Conservation (phyloP, 2,888 invertebrate species). For the Dromius quadrimaculatus region DNA sequence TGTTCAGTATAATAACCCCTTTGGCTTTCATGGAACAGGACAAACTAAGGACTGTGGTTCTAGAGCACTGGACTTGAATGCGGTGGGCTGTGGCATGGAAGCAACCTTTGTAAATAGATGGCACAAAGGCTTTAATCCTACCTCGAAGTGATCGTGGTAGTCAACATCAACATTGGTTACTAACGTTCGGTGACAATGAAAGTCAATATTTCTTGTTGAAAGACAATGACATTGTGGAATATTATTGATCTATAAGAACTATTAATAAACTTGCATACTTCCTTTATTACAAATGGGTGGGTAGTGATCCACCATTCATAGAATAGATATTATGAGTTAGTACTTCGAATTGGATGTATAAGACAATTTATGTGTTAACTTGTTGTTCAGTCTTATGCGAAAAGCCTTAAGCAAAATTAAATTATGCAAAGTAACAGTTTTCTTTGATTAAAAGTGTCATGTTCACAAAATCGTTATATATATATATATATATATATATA, state of each 20-base stretch:
- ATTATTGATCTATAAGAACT: too few species aligned
- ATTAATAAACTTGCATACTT: too few species aligned
- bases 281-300: too few species aligned
- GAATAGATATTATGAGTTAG: too few species aligned
- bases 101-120: background rate
- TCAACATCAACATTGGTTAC: background rate
- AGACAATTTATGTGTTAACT: too few species aligned
- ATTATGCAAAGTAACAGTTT: conserved; percentile 34
- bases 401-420: conserved; percentile 9
- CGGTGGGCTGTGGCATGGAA: background rate
- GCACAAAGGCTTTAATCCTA: background rate
- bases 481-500: too few species aligned
- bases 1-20: conserved; percentile 1
- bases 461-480: conserved; percentile 25
- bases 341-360: too few species aligned
- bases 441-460: conserved; percentile 33
- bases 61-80: background rate
- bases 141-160: background rate
- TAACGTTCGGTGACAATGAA: background rate
- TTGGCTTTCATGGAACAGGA: background rate
- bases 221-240: too few species aligned
- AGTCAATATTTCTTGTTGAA: too few species aligned
- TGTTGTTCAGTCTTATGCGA: background rate
- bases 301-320: too few species aligned
- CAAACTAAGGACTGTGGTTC: background rate